Base-by-base conservation (phyloP, 1,140 invertebrate species). In the Drosophila novamexicana region DNA sequence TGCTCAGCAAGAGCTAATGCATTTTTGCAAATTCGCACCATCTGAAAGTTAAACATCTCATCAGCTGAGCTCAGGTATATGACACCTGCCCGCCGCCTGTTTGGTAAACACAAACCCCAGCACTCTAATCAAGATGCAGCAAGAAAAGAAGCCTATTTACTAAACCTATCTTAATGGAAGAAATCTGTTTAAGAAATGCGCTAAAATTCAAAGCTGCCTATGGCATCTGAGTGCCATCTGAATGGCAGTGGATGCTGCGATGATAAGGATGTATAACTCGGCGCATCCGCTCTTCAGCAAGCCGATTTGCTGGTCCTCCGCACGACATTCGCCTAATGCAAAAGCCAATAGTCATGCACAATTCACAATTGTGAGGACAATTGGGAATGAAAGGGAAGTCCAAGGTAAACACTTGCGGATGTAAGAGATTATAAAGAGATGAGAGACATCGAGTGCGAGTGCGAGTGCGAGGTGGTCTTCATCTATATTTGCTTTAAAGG, bases 331-430 rank as follows among this genome's bases (percentile, higher is more conserved):
- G 54, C 52, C 68, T 79, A 86, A 86, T 86, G 82, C 82, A 76
- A 86, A 86, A 88, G 81, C 79, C 82, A 88, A 85, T 88, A 79
- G 83, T 85, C 82, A 85, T 85, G 79, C 82, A 82, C 78, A 81
- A 83, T 84, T 53, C 82, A 79, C 58, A 70, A 69, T 69, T 62
- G 39, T 16, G 12, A 47, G 73, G 75, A 81, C 72, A 85, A 85
- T 82, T 85, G 79, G 63, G 75, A 80, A 71, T 82, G 77, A 79
- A 78, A 73, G 75, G 73, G 69, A 78, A 88, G 53, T 76, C 70
- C 64, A 88, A 86, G 83, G 82, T 88, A 86, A 86, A 79, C 82
- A 88, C 82, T 88, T 88, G 83, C 82, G 82, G 82, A 86, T 88
- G 83, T 79, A 79, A 56, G 65, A 67, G 82, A 86, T 86, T 88